Evolutionary conservation across 2,113 vertebrate species (phyloP), one percentile per base, ranked within the genome.

Genomic region (Glareola pratincola): DNA sequence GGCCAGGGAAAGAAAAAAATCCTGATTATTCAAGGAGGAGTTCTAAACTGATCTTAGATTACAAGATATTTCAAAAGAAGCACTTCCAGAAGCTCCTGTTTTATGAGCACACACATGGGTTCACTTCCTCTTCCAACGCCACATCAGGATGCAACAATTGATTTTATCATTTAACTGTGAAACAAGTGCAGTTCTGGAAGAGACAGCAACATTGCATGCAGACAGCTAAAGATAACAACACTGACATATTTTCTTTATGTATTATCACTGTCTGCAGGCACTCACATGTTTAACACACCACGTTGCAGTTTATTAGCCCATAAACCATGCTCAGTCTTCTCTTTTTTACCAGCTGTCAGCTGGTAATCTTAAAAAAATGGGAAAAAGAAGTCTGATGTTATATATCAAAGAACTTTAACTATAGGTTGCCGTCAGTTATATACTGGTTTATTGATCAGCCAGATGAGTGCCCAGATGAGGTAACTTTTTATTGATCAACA

Each of bases 191-290:
- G n/a, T 66, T 94, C 86, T 71, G 67, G 78, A 69, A 96, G 39
- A 81, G 48, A 43, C 41, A 73, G 36, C 24, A 43, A 51, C 34
- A 88, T 63, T 67, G 71, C 62, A 92, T 12, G 21, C 75, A 90
- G 88, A 95, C 54, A 94, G 93, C 88, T 75, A 75, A 88, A 89
- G 80, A 88, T 88, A 97, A 93, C 81, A 90, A 41, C 39, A 43
- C 32, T 41, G 67, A 93, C 79, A 79, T 53, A 48, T 76, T 94
- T 87, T 57, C 79, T 93, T 93, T 81, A 75, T 47, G 24, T 69
- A 32, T 84, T 72, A 85, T 51, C 69, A 27, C 36, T 63, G 27
- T 88, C 85, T 77, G 83, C 71, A 91, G 82, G 85, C 72, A 72
- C 60, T 85, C 87, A 89, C 68, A 88, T 62, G 81, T 66, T 78